Evolutionary conservation across 2,888 invertebrate species (phyloP).

Genomic region (Drosophila infuscata): DNA sequence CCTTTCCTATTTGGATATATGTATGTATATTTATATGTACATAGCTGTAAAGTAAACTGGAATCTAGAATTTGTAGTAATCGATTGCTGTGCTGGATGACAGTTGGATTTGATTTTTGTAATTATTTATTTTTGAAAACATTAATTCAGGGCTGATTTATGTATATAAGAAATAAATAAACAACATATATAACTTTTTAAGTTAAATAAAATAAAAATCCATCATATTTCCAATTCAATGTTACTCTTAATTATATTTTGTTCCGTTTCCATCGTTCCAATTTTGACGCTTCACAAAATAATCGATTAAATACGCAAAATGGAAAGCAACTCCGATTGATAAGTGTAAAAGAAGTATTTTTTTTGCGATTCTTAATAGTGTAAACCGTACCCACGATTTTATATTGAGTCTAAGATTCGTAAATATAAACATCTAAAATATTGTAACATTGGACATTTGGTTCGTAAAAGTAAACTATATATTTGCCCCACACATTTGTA

Average conservation of each 20-base stretch:
- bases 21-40: background rate
- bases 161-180: background rate
- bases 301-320: constrained; percentile 7
- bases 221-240: background rate
- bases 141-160: background rate
- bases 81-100: constrained; percentile 11
- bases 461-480: constrained; percentile 19
- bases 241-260: constrained; percentile 16
- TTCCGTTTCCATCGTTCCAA: constrained; percentile 37
- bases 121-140: too few species aligned
- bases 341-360: constrained; percentile 42
- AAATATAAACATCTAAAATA: constrained; percentile 12
- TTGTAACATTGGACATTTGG: constrained; percentile 23
- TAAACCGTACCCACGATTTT: constrained; percentile 11
- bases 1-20: background rate
- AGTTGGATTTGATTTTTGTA: constrained; percentile 15
- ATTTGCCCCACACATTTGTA: background rate
- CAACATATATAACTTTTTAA: background rate
- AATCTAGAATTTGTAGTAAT: background rate
- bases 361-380: constrained; percentile 35
- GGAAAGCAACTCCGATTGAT: constrained; percentile 19
- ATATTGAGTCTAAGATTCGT: constrained; percentile 11
- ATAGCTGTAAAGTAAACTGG: background rate
- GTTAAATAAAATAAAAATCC: background rate
- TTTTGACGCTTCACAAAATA: constrained; percentile 2